Evolutionary conservation across 2,888 invertebrate species (phyloP).

Genomic region (Drosophila meridiana): DNA sequence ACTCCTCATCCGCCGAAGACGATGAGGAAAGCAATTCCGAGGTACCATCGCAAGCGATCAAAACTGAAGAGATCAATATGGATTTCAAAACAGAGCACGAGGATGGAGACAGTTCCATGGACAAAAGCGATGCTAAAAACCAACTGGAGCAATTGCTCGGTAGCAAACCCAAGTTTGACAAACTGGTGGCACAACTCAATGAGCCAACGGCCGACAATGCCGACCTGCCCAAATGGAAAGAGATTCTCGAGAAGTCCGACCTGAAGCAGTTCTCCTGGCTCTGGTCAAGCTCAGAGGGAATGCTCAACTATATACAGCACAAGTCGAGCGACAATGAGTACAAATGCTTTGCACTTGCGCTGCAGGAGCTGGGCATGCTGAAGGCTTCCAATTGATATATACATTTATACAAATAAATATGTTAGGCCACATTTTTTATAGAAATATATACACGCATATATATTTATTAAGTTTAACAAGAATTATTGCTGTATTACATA

Average conservation of each 20-base stretch:
- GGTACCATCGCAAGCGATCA: constrained; percentile 25
- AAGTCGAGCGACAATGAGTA: constrained; percentile 61
- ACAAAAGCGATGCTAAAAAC: background rate
- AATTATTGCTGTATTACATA: constrained; percentile 6
- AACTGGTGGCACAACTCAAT: constrained; percentile 86
- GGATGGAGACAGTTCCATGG: background rate
- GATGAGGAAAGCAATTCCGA: constrained; percentile 75
- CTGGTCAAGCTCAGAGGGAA: constrained; percentile 87
- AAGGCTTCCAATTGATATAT: constrained; percentile 21
- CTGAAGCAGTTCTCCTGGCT: constrained; percentile 86
- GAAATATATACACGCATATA: background rate
- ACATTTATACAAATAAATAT: background rate
- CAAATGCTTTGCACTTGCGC: constrained; percentile 55
- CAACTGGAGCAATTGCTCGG: constrained; percentile 71
- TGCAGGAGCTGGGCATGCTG: constrained; percentile 57
- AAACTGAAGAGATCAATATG: constrained; percentile 51
- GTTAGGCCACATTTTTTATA: background rate
- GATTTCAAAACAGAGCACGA: constrained; percentile 33
- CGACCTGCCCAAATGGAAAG: constrained; percentile 87
- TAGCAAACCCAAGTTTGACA: constrained; percentile 83
- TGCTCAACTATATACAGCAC: constrained; percentile 86
- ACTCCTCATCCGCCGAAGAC: constrained; percentile 77
- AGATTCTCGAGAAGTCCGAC: constrained; percentile 86
- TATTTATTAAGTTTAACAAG: constrained; percentile 7
- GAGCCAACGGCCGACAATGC: constrained; percentile 50